These are phyloP conservation scores for Norana najaformis DNA, from an alignment of 2,888 invertebrate genomes.

Conservation along the genomic window DNA sequence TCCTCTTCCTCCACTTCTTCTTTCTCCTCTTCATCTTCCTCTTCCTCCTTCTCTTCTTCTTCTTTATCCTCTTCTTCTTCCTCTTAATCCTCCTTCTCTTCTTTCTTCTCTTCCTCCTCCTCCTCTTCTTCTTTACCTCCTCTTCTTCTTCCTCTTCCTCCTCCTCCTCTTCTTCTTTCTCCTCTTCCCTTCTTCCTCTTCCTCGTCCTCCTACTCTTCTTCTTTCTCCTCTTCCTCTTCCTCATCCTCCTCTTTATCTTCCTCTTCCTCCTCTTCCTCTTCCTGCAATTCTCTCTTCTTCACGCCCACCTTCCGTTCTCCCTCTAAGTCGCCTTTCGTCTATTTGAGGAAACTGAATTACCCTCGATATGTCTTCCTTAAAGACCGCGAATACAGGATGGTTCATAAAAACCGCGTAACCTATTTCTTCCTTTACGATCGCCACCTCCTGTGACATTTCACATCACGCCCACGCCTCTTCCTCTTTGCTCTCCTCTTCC, in stretches of 20 bases:
- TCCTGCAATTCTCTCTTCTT: no score
- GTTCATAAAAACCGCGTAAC: neutral
- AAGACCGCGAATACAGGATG: neutral
- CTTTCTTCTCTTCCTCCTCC: neutral
- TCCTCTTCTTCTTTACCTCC: neutral
- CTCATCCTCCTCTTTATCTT: neutral
- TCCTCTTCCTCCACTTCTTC: neutral
- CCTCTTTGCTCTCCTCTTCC: no score
- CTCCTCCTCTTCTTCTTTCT: neutral
- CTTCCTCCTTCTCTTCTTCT: neutral
- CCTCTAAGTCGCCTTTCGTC: neutral
- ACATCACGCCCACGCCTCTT: neutral
- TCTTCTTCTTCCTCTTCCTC: neutral
- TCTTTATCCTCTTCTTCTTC: conserved; percentile 20
- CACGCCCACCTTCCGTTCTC: no score
- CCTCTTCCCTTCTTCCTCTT: neutral
- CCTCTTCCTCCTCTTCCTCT: neutral
- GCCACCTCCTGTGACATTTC: neutral
- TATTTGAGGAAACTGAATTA: neutral
- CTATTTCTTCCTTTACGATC: neutral
- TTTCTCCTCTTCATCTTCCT: no score
- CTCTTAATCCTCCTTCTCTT: neutral
- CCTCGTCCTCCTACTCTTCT: neutral
- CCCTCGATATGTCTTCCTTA: neutral
- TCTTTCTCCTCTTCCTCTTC: neutral